Conservation (phyloP, 2,113 vertebrate species). For the Myocastor coypus region DNA sequence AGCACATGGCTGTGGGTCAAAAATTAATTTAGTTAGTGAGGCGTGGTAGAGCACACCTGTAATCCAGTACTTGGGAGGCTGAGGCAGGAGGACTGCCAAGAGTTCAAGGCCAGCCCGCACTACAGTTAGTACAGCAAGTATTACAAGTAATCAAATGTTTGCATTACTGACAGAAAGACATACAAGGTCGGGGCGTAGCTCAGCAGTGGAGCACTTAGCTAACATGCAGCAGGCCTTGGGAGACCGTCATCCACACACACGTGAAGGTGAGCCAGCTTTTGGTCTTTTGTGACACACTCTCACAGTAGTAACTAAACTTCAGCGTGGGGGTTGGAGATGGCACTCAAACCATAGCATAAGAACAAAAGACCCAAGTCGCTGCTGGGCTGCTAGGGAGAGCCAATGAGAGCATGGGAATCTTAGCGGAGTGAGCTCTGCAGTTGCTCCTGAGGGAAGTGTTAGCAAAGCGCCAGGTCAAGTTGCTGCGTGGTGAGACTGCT, state of each 20-base stretch:
- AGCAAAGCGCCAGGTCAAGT: neutral
- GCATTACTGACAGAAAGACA: neutral
- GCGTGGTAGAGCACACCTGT: neutral
- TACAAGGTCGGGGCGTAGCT: neutral
- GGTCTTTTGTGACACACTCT: neutral
- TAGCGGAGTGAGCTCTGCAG: neutral
- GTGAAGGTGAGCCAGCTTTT: neutral
- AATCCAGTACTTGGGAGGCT: neutral
- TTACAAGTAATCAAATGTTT: neutral
- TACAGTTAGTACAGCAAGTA: neutral
- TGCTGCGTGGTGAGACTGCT: neutral
- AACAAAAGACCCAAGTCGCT: neutral
- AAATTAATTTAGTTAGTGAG: neutral
- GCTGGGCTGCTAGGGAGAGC: neutral
- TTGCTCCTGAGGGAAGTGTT: neutral
- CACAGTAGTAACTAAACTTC: neutral
- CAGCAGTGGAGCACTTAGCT: neutral
- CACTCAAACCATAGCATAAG: neutral
- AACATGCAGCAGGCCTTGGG: neutral
- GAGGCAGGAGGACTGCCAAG: neutral
- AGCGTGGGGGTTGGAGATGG: neutral
- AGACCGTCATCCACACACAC: neutral
- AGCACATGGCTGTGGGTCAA: neutral
- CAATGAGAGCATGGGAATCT: neutral
- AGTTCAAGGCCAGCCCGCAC: neutral